Percentiles rank a stretch among this genome's conserved stretches.
Evolutionary conservation across 2,888 invertebrate species (phyloP).

Genomic region (Fabriciana adippe): DNA sequence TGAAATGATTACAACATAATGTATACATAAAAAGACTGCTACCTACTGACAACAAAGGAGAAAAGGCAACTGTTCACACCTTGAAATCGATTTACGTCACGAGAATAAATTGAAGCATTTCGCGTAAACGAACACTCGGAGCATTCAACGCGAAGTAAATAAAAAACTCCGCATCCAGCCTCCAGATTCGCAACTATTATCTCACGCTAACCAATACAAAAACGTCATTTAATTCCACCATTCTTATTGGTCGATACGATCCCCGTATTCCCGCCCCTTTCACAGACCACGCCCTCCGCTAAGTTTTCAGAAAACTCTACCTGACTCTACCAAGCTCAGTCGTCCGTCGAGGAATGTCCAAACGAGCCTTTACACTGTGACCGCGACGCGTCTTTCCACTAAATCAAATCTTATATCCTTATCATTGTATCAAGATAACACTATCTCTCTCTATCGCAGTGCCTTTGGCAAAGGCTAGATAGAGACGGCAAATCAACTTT

Average conservation of each 20-base stretch:
- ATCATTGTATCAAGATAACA: slow-evolving; percentile 61
- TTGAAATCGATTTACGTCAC: slow-evolving; percentile 74
- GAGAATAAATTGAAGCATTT: slow-evolving; percentile 69
- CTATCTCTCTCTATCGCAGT: slow-evolving; percentile 54
- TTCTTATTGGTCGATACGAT: slow-evolving; percentile 56
- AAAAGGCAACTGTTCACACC: slow-evolving; percentile 60
- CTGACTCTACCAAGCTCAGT: slow-evolving; percentile 60
- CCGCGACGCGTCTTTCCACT: slow-evolving; percentile 51
- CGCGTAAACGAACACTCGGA: slow-evolving; percentile 59
- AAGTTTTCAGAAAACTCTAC: slow-evolving; percentile 60
- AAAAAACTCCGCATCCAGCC: slow-evolving; percentile 74
- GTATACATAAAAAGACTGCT: slow-evolving; percentile 40
- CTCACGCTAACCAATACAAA: slow-evolving; percentile 69
- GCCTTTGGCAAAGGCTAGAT: slow-evolving; percentile 48
- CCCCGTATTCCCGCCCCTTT: slow-evolving; percentile 75
- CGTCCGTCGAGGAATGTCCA: slow-evolving; percentile 51
- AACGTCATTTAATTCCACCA: slow-evolving; percentile 46
- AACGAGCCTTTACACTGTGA: slow-evolving; percentile 49
- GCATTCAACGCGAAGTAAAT: slow-evolving; percentile 58
- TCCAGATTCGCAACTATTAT: slow-evolving; percentile 79
- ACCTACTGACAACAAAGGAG: slow-evolving; percentile 47
- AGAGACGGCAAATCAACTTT: slow-evolving; percentile 61
- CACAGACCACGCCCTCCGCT: slow-evolving; percentile 76
- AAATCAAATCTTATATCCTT: slow-evolving; percentile 61
- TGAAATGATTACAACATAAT: slow-evolving; percentile 24